Percentiles rank a stretch among this genome's conserved stretches.
Evolutionary conservation across 2,888 invertebrate species (phyloP).

Genomic region (Lasioglossum oenotherae): DNA sequence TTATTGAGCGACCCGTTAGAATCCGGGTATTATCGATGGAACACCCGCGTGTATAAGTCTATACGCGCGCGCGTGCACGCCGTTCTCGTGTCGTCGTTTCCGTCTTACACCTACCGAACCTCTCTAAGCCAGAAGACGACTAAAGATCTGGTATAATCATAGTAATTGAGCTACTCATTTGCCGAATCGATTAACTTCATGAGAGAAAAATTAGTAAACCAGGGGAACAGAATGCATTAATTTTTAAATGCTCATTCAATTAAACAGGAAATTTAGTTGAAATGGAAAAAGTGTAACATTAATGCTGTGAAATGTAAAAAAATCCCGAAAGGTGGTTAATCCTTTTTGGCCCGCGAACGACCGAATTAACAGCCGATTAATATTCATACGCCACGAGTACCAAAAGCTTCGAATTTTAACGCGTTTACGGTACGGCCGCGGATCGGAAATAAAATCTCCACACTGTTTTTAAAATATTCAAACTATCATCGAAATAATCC

Average conservation of each 20-base stretch:
- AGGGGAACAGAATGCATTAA: neutral
- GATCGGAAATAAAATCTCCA: neutral
- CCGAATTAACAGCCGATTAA: neutral
- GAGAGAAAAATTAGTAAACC: neutral
- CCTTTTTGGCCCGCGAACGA: neutral
- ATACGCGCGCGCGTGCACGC: slow-evolving; percentile 13
- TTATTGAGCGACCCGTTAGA: slow-evolving; percentile 80
- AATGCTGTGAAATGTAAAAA: neutral
- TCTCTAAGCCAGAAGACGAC: neutral
- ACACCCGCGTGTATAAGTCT: slow-evolving; percentile 58
- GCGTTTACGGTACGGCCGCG: neutral
- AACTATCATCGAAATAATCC: neutral
- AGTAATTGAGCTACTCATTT: neutral
- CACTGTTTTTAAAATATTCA: neutral
- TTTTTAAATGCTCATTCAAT: neutral
- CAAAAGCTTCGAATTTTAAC: neutral
- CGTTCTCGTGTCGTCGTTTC: neutral
- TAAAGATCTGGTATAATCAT: neutral
- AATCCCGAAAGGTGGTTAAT: neutral
- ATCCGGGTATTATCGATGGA: slow-evolving; percentile 81
- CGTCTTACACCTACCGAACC: slow-evolving; percentile 13
- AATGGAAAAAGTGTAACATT: neutral
- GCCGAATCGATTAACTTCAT: too few relatives aligned
- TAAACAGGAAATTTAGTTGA: neutral
- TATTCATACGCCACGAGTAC: neutral